phyloP scores from a whole-genome alignment of 2,888 invertebrate genomes.

The Apoderus coryli region DNA sequence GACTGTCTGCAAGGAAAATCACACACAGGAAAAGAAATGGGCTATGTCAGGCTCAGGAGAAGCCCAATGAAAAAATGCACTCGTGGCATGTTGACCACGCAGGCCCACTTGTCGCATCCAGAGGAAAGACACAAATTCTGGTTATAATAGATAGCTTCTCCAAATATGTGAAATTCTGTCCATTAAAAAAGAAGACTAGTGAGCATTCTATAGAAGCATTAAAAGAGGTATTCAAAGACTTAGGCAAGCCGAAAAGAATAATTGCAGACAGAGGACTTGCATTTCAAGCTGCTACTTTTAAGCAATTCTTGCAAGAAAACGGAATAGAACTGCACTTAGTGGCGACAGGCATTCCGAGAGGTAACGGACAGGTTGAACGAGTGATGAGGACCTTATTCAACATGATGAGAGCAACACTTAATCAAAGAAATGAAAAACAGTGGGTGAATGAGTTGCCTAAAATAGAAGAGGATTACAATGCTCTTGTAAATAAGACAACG shows the following conservation, averaged over 20 bases:
- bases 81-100: slow-evolving; percentile 17
- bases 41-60: slow-evolving; percentile 12
- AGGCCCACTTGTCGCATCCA: slow-evolving; percentile 16
- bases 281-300: slow-evolving; percentile 6
- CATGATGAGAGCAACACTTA: slow-evolving; percentile 6
- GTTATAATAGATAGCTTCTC: too few species aligned
- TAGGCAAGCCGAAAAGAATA: slow-evolving; percentile 8
- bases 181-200: too few species aligned
- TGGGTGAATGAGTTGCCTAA: slow-evolving; percentile 6
- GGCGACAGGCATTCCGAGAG: slow-evolving; percentile 9
- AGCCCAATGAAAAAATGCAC: slow-evolving; percentile 12
- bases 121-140: too few species aligned
- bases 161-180: too few species aligned
- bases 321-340: slow-evolving; percentile 8
- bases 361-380: slow-evolving; percentile 10
- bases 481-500: too few species aligned
- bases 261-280: slow-evolving; percentile 9
- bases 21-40: slow-evolving; percentile 13
- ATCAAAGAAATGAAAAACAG: slow-evolving; percentile 7
- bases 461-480: slow-evolving; percentile 8
- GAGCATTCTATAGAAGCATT: too few species aligned
- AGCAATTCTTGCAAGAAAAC: slow-evolving; percentile 5
- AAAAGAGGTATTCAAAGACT: slow-evolving; percentile 1
- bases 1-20: too few species aligned
- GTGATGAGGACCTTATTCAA: slow-evolving; percentile 10